These are phyloP conservation scores for Astropecten irregularis DNA, from an alignment of 53 echinoderm and acorn worm species.

Conservation along the genomic window DNA sequence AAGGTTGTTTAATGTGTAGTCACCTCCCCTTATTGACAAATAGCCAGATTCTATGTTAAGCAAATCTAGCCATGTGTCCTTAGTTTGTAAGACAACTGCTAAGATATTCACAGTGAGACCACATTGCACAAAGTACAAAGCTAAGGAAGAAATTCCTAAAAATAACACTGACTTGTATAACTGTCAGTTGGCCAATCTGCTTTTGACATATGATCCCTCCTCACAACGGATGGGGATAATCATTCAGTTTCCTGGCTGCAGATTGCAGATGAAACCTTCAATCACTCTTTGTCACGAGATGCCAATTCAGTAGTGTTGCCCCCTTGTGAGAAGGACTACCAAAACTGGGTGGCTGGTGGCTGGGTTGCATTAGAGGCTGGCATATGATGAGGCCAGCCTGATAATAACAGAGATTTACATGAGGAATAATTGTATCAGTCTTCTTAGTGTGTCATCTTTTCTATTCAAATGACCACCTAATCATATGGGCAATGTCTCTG, in stretches of 20 bases:
- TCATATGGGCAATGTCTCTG: no score
- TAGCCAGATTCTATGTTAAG: no score
- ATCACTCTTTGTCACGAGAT: constrained; percentile 61
- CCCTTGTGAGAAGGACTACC: constrained; percentile 30
- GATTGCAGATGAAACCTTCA: constrained; percentile 45
- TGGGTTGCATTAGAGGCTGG: neutral
- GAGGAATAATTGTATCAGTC: no score
- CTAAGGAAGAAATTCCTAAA: constrained; percentile 23
- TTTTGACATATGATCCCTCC: constrained; percentile 42
- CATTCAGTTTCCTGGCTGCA: constrained; percentile 45
- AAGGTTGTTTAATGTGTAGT: no score
- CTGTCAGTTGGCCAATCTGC: constrained; percentile 21
- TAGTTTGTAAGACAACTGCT: no score
- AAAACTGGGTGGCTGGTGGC: constrained; percentile 3
- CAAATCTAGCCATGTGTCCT: no score
- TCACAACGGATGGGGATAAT: constrained; percentile 52
- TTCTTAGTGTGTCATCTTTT: no score
- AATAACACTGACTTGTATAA: constrained; percentile 44
- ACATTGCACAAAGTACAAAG: constrained; percentile 12
- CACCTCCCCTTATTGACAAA: no score
- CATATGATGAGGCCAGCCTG: neutral
- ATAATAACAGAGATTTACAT: neutral
- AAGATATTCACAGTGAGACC: no score
- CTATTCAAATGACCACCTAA: no score
- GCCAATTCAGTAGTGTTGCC: constrained; percentile 27